Evolutionary conservation across 2,113 vertebrate species (phyloP).

Genomic region (Colistium nudipinnis): DNA sequence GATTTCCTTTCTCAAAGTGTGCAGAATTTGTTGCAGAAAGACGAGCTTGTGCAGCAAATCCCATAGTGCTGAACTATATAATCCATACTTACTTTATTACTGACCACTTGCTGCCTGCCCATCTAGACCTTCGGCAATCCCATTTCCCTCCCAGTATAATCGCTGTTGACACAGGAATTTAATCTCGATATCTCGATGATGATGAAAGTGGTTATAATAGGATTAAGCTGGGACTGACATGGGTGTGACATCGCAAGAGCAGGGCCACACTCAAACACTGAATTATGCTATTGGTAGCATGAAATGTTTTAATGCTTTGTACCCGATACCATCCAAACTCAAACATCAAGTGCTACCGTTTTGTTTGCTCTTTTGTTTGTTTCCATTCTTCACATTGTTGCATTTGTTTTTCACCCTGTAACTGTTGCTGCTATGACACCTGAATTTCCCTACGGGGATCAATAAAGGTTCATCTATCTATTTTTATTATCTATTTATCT

Average conservation of each 20-base stretch:
- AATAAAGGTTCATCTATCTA: no score
- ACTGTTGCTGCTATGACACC: no score
- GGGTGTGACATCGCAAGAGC: slow-evolving; percentile 60
- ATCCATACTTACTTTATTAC: slow-evolving; percentile 62
- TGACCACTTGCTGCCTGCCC: slow-evolving; percentile 68
- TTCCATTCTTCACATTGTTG: no score
- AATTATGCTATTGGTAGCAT: slow-evolving; percentile 10
- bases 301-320: background rate
- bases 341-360: no score
- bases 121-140: slow-evolving; percentile 64
- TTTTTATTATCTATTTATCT: no score
- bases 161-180: slow-evolving; percentile 70
- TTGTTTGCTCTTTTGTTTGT: no score
- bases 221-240: slow-evolving; percentile 71
- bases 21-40: slow-evolving; percentile 3
- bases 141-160: slow-evolving; percentile 52
- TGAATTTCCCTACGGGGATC: no score
- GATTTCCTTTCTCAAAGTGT: slow-evolving; percentile 35
- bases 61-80: slow-evolving; percentile 23
- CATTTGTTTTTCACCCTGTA: no score
- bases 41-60: slow-evolving; percentile 14
- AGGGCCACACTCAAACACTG: slow-evolving; percentile 46
- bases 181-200: slow-evolving; percentile 74
- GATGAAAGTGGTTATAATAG: slow-evolving; percentile 80
- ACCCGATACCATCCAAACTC: background rate